Conservation (phyloP, 2,113 vertebrate genomes). For the Machaerirhynchus nigripectus region DNA sequence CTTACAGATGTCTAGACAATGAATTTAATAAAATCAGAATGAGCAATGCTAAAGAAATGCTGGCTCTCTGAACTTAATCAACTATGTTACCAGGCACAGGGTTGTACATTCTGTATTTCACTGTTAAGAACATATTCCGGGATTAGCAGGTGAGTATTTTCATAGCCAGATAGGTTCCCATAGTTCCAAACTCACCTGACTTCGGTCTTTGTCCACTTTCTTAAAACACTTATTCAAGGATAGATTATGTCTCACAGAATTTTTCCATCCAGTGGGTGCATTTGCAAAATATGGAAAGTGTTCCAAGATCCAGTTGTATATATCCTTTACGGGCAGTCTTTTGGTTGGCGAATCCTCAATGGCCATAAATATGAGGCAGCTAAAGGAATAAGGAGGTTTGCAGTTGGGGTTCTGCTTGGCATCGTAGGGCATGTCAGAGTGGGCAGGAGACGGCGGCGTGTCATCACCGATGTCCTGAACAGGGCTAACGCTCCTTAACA, state of each 20-base stretch:
- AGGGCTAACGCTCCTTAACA: slow-evolving; percentile 92
- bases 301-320: slow-evolving; percentile 99
- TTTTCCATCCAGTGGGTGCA: slow-evolving; percentile 98
- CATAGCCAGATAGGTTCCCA: neutral
- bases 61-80: neutral
- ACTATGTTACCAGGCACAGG: neutral
- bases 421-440: slow-evolving; percentile 86
- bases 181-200: slow-evolving; percentile 84
- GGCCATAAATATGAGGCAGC: slow-evolving; percentile 99
- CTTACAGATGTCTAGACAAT: slow-evolving; percentile 45
- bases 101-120: neutral
- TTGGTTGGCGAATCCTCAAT: slow-evolving; percentile 96
- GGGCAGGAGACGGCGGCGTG: slow-evolving; percentile 86
- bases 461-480: slow-evolving; percentile 89
- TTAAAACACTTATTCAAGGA: slow-evolving; percentile 99
- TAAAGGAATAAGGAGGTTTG: slow-evolving; percentile 98
- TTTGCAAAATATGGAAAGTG: slow-evolving; percentile 98
- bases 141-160: neutral
- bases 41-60: slow-evolving; percentile 7
- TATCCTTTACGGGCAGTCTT: slow-evolving; percentile 96
- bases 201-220: slow-evolving; percentile 98
- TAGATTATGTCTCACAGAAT: slow-evolving; percentile 96
- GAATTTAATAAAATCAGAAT: slow-evolving; percentile 31
- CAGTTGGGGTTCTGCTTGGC: slow-evolving; percentile 93
- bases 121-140: neutral